Conservation (phyloP, 1,140 invertebrate genomes). For the Zaprionus kolodkinae region DNA sequence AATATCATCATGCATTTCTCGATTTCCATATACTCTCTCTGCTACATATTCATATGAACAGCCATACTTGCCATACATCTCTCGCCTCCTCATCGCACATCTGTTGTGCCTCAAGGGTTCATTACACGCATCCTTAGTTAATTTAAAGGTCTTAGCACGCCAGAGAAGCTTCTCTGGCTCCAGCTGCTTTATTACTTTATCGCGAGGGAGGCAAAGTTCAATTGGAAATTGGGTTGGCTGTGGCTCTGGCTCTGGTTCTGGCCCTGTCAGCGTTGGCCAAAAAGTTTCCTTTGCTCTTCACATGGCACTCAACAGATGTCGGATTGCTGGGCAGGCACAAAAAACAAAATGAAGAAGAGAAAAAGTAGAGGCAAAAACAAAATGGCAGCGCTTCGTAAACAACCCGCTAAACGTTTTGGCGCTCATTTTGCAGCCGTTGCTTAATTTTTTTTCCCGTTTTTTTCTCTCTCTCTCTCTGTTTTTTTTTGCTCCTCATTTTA, state of each 20-base stretch:
- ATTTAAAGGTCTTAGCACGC: conserved; percentile 21
- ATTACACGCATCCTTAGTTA: conserved; percentile 22
- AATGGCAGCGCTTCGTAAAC: conserved; percentile 69
- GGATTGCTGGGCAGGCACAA: conserved; percentile 30
- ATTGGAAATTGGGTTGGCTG: conserved; percentile 40
- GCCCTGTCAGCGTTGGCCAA: conserved; percentile 12
- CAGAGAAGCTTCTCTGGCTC: background rate
- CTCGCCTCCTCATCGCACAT: background rate
- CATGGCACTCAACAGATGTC: conserved; percentile 59
- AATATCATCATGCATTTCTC: background rate
- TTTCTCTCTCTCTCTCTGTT: conserved; percentile 22
- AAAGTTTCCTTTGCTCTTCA: conserved; percentile 38
- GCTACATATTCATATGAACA: background rate
- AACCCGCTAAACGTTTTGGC: conserved; percentile 78
- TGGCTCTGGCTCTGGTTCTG: too few relatives aligned
- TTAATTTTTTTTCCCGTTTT: conserved; percentile 64
- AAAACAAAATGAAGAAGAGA: background rate
- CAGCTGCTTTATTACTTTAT: conserved; percentile 25
- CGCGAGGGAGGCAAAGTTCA: conserved; percentile 31
- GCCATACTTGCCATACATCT: background rate
- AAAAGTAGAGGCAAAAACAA: conserved; percentile 37
- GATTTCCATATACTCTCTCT: background rate
- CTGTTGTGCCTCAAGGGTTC: background rate
- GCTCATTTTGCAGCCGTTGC: conserved; percentile 78
- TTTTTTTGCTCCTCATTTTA: conserved; percentile 29